These are phyloP conservation scores for Zaprionus davidi DNA, from an alignment of 1,140 invertebrate genomes.

Conservation along the genomic window DNA sequence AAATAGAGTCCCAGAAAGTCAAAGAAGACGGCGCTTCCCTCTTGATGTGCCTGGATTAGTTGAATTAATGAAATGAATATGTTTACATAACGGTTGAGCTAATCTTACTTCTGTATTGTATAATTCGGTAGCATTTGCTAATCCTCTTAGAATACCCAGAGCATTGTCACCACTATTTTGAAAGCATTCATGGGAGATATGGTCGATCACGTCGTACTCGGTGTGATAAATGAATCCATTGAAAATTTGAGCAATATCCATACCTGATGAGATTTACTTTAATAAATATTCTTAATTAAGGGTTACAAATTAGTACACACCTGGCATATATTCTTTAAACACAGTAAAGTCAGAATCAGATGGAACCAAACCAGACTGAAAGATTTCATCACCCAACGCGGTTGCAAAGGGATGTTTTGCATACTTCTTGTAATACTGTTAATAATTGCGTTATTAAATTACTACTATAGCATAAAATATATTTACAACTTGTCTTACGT, in stretches of 20 bases:
- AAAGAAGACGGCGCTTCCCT: slow-evolving; percentile 89
- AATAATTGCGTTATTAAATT: slow-evolving; percentile 85
- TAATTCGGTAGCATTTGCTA: slow-evolving; percentile 87
- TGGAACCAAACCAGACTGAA: slow-evolving; percentile 92
- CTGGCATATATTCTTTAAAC: slow-evolving; percentile 88
- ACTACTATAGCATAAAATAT: not conserved
- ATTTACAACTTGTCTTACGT: slow-evolving; percentile 85
- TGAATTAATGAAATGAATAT: slow-evolving; percentile 77
- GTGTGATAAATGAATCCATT: slow-evolving; percentile 98
- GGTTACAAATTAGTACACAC: slow-evolving; percentile 8
- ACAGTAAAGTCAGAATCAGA: slow-evolving; percentile 95
- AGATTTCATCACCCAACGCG: slow-evolving; percentile 92
- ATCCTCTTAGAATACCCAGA: slow-evolving; percentile 87
- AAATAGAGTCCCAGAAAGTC: slow-evolving; percentile 92
- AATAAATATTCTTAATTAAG: not conserved
- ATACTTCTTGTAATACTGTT: slow-evolving; percentile 90
- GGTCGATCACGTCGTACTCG: slow-evolving; percentile 90
- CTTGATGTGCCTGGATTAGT: slow-evolving; percentile 80
- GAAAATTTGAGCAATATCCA: slow-evolving; percentile 96
- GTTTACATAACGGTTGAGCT: not conserved
- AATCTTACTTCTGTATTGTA: slow-evolving; percentile 75
- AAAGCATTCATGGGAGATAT: slow-evolving; percentile 91
- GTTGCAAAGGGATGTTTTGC: slow-evolving; percentile 92
- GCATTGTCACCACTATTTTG: slow-evolving; percentile 93
- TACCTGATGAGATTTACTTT: slow-evolving; percentile 11